A percentile compares a stretch with the other conserved stretches of the same genome.
These are phyloP conservation scores for Lomographa bimaculata DNA, from an alignment of 2,888 invertebrate genomes.

Conservation along the genomic window DNA sequence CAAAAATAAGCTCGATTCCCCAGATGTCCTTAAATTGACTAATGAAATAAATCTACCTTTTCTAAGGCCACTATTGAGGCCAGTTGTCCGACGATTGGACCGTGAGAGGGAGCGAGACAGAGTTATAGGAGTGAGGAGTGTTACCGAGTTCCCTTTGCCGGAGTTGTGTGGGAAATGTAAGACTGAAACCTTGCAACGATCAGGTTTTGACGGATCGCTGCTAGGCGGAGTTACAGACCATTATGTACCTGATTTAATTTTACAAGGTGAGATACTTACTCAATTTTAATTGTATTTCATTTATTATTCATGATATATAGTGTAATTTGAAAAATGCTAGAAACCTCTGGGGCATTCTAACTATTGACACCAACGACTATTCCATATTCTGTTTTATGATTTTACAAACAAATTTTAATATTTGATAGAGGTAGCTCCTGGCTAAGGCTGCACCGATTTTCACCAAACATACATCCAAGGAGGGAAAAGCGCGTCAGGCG, in stretches of 20 bases:
- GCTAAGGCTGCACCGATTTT: no score
- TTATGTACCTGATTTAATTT: conserved; percentile 89
- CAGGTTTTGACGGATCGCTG: conserved; percentile 84
- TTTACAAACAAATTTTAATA: no score
- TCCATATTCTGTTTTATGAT: no score
- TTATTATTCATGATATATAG: neutral
- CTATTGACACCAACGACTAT: no score
- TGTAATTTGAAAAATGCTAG: no score
- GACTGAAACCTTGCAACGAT: conserved; percentile 28
- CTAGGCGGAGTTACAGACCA: conserved; percentile 86
- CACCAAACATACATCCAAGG: no score
- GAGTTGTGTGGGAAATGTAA: conserved; percentile 35
- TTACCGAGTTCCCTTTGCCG: conserved; percentile 84
- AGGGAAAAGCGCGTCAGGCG: no score
- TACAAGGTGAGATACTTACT: conserved; percentile 86
- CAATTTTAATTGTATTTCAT: neutral
- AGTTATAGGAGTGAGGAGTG: conserved; percentile 57
- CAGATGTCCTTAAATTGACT: no score
- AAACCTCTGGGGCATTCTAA: no score
- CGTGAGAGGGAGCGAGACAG: conserved; percentile 35
- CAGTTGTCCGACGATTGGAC: conserved; percentile 32
- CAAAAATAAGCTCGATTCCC: no score
- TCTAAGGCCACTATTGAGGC: conserved; percentile 30
- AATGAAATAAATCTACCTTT: conserved; percentile 10
- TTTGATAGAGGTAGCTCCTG: no score